Conservation (phyloP, 2,113 vertebrate species). For the Chiloscyllium plagiosum region DNA sequence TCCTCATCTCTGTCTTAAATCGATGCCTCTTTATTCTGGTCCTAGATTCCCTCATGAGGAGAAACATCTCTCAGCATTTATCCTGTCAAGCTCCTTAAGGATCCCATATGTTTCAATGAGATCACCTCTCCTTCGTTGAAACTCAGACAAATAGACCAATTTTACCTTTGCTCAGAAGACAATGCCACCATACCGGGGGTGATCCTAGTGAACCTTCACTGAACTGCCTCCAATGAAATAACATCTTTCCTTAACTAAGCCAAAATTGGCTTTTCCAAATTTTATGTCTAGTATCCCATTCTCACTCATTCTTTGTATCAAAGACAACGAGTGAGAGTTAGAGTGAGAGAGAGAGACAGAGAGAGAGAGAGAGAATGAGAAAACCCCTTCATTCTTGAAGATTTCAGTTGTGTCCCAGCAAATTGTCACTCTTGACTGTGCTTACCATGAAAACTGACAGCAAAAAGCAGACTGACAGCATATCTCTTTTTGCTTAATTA, state of each 20-base stretch:
- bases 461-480: not conserved
- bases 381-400: not conserved
- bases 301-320: not conserved
- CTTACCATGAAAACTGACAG: not conserved
- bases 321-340: not conserved
- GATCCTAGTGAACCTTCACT: no score
- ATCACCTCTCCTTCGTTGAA: no score
- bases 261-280: not conserved
- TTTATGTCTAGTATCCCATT: not conserved
- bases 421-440: not conserved
- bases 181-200: no score
- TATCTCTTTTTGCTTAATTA: slow-evolving; percentile 6
- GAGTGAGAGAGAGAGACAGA: not conserved
- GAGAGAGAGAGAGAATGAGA: not conserved
- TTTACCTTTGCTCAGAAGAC: no score
- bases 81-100: no score
- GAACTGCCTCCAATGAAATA: no score
- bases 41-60: no score
- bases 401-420: not conserved
- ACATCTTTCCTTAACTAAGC: not conserved
- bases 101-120: no score
- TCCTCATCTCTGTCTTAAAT: no score
- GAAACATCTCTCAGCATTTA: no score
- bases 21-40: no score
- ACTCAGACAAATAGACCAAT: no score